These are phyloP conservation scores for Petrocephalus schoutedeni DNA, from an alignment of 2,797 vertebrate genomes.

Conservation along the genomic window DNA sequence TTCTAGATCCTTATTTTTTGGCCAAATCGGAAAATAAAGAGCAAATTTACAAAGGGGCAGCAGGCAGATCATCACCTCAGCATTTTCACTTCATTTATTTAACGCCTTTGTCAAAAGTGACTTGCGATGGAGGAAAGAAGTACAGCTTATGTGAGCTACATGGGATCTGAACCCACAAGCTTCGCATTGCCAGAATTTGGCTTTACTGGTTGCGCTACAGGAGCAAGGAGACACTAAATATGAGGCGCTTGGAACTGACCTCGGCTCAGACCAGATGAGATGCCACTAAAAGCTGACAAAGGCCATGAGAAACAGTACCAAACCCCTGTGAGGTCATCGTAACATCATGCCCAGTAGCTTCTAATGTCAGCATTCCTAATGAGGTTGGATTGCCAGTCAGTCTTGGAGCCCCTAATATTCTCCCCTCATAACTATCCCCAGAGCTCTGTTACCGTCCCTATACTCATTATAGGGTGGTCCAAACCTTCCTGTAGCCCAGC, in stretches of 20 bases:
- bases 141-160: background rate
- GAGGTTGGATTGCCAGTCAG: background rate
- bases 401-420: background rate
- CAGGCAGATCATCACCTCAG: background rate
- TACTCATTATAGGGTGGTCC: background rate
- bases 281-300: background rate
- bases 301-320: background rate
- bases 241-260: background rate
- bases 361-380: background rate
- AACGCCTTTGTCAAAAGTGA: background rate
- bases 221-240: background rate
- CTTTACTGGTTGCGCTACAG: background rate
- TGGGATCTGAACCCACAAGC: background rate
- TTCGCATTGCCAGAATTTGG: background rate
- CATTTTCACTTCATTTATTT: background rate
- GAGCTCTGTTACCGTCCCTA: background rate
- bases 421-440: background rate
- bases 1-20: background rate
- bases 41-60: background rate
- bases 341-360: background rate
- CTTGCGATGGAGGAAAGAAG: background rate
- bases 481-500: background rate
- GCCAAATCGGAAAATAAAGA: background rate
- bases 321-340: background rate
- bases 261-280: background rate